Evolutionary conservation across 2,888 invertebrate genomes (phyloP).

Genomic region (Arenicola marina): DNA sequence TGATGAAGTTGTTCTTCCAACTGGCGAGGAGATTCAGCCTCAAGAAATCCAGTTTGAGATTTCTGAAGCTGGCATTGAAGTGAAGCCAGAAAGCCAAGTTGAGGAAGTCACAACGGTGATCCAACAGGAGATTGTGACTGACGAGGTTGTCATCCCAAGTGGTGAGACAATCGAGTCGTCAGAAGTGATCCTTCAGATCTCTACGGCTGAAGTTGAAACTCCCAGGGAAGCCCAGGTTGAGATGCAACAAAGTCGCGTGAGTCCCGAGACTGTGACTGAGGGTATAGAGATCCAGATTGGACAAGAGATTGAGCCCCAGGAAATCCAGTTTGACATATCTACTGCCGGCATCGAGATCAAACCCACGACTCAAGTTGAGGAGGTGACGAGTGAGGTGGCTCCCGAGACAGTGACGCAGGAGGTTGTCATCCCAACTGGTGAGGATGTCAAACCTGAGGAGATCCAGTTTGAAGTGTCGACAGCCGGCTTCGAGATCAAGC

Average conservation of each 20-base stretch:
- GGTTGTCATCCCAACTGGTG: background rate
- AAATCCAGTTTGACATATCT: slow-evolving; percentile 6
- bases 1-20: slow-evolving; percentile 2
- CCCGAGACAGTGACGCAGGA: slow-evolving; percentile 4
- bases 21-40: slow-evolving; percentile 3
- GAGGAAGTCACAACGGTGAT: background rate
- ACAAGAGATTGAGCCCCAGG: slow-evolving; percentile 5
- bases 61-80: slow-evolving; percentile 1
- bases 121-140: background rate
- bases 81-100: slow-evolving; percentile 4
- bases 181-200: slow-evolving; percentile 13
- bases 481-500: slow-evolving; percentile 5
- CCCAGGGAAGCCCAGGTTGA: slow-evolving; percentile 1
- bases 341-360: slow-evolving; percentile 9
- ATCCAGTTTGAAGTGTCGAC: slow-evolving; percentile 11
- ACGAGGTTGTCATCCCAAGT: slow-evolving; percentile 3
- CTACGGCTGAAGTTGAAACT: slow-evolving; percentile 3
- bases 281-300: background rate
- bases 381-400: slow-evolving; percentile 11
- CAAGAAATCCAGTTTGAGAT: slow-evolving; percentile 9
- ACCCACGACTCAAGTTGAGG: slow-evolving; percentile 12
- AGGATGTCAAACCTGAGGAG: slow-evolving; percentile 7
- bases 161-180: background rate
- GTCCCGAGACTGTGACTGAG: slow-evolving; percentile 12
- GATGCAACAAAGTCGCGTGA: slow-evolving; percentile 5